These are phyloP conservation scores for Andrena trimmerana DNA, from an alignment of 2,888 invertebrate genomes.

Conservation along the genomic window DNA sequence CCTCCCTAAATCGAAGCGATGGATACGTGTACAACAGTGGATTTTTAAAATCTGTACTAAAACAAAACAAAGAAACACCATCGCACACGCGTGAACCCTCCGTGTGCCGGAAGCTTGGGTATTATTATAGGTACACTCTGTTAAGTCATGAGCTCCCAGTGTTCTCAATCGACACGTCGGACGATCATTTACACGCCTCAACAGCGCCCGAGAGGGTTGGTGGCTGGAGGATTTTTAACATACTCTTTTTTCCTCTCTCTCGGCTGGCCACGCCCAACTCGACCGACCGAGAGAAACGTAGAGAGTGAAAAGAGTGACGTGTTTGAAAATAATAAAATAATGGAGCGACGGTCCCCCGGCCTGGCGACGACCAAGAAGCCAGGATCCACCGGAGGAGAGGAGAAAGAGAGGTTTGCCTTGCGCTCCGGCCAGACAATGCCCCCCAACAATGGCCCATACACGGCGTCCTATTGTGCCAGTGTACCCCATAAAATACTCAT, in stretches of 20 bases:
- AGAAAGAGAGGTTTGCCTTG: constrained; percentile 71
- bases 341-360: constrained; percentile 64
- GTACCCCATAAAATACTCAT: constrained; percentile 85
- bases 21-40: background rate
- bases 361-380: constrained; percentile 40
- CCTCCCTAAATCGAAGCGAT: constrained; percentile 10
- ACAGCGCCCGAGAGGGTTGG: constrained; percentile 67
- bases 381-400: constrained; percentile 52
- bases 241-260: constrained; percentile 64
- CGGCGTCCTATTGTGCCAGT: constrained; percentile 78
- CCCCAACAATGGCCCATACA: constrained; percentile 78
- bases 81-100: background rate
- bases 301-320: constrained; percentile 77
- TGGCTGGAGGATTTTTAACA: constrained; percentile 71
- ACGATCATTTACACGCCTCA: constrained; percentile 42
- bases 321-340: constrained; percentile 84
- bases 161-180: background rate
- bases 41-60: background rate
- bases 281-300: constrained; percentile 44
- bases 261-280: constrained; percentile 76
- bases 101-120: no score
- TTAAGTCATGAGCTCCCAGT: background rate
- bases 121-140: background rate
- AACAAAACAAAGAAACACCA: no score
- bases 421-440: constrained; percentile 77